A percentile compares a stretch with the other conserved stretches of the same genome.
These are phyloP conservation scores for Galaxias olidus DNA, from an alignment of 2,797 vertebrate species.

Conservation along the genomic window DNA sequence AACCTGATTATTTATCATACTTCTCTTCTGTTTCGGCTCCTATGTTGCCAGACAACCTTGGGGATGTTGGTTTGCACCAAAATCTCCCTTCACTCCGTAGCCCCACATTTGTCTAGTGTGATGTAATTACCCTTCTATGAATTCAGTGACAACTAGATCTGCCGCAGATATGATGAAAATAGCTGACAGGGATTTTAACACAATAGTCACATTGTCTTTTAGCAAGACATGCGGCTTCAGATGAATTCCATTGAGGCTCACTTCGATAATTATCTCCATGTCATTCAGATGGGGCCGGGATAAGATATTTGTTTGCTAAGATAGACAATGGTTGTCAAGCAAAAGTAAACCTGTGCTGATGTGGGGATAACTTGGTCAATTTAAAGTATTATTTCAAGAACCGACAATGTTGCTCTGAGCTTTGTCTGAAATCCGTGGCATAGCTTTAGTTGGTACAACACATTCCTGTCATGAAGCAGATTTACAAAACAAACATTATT, in stretches of 20 bases:
- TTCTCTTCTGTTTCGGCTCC: constrained; percentile 15
- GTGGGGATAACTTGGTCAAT: constrained; percentile 64
- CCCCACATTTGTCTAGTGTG: constrained; percentile 38
- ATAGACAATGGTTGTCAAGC: constrained; percentile 50
- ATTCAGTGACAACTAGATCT: constrained; percentile 71
- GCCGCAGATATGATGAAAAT: constrained; percentile 73
- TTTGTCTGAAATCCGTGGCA: constrained; percentile 53
- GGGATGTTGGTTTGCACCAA: constrained; percentile 52
- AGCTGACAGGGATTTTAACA: constrained; percentile 77
- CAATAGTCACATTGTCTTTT: constrained; percentile 68
- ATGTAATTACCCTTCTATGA: constrained; percentile 69
- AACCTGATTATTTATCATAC: constrained; percentile 46
- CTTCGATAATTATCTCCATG: constrained; percentile 68
- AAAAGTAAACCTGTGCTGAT: constrained; percentile 41
- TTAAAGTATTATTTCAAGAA: constrained; percentile 58
- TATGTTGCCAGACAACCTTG: constrained; percentile 43
- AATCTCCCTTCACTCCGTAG: constrained; percentile 24
- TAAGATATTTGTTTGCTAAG: constrained; percentile 66
- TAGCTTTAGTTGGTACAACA: constrained; percentile 41
- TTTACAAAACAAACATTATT: no score
- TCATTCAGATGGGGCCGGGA: constrained; percentile 65
- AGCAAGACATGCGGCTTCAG: constrained; percentile 57
- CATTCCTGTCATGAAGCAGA: no score
- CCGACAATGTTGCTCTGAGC: constrained; percentile 47
- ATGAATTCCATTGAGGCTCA: constrained; percentile 65